Conservation (phyloP, 1,140 invertebrate genomes). For the Heliconius eleuchia region DNA sequence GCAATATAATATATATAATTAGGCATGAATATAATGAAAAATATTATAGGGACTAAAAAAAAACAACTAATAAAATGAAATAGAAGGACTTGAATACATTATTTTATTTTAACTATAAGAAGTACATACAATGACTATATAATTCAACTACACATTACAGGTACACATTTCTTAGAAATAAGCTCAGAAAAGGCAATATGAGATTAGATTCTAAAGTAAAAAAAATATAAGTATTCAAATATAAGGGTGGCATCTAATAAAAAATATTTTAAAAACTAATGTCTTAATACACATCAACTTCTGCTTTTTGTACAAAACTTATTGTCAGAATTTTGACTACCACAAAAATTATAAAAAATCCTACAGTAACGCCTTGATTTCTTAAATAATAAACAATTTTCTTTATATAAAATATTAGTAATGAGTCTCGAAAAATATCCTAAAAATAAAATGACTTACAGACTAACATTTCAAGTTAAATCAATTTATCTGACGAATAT, state of each 20-base stretch:
- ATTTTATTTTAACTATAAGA: conserved; percentile 20
- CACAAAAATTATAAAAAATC: no score
- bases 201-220: neutral
- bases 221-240: neutral
- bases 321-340: neutral
- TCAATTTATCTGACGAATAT: no score
- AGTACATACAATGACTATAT: conserved; percentile 17
- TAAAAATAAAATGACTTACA: no score
- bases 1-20: no score
- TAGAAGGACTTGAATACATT: neutral
- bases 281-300: neutral
- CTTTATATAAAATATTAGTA: no score
- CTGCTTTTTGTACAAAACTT: neutral
- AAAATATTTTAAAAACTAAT: neutral
- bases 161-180: conserved; percentile 17
- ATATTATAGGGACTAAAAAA: neutral
- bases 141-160: neutral
- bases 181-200: conserved; percentile 21
- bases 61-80: conserved; percentile 4
- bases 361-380: no score
- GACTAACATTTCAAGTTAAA: no score
- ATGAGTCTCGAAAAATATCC: no score
- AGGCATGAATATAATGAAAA: no score
- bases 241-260: neutral
- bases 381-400: no score